Percentiles rank a stretch among this genome's conserved stretches.
Evolutionary conservation across 2,113 vertebrate species (phyloP).

Genomic region (Psammodynastes pulverulentus): DNA sequence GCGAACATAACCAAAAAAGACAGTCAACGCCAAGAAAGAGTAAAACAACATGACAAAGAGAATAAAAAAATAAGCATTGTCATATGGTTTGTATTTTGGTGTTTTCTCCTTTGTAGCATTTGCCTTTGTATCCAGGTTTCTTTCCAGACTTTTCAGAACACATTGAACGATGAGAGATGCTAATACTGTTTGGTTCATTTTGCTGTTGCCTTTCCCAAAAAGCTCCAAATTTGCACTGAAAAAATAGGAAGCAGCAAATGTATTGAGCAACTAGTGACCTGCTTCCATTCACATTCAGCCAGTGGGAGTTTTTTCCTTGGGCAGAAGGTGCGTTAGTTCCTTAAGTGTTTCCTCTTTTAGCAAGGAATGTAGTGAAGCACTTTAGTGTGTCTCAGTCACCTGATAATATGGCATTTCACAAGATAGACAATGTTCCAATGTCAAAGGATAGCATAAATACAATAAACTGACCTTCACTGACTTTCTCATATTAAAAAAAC

Average conservation of each 20-base stretch:
- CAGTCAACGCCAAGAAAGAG: constrained; percentile 81
- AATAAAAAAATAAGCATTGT: constrained; percentile 88
- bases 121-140: constrained; percentile 64
- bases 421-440: constrained; percentile 42
- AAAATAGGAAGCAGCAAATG: constrained; percentile 20
- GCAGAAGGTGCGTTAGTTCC: constrained; percentile 33
- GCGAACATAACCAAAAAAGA: constrained; percentile 82
- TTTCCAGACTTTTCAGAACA: constrained; percentile 77
- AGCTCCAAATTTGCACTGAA: constrained; percentile 35
- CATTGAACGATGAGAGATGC: constrained; percentile 72
- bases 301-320: constrained; percentile 23
- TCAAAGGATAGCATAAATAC: constrained; percentile 49
- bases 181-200: constrained; percentile 74
- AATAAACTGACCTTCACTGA: constrained; percentile 13
- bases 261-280: constrained; percentile 36
- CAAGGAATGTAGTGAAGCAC: constrained; percentile 71
- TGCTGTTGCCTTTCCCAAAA: constrained; percentile 25
- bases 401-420: constrained; percentile 55
- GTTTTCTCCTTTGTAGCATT: constrained; percentile 67
- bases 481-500: background rate
- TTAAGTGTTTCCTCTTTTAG: constrained; percentile 68
- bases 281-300: background rate
- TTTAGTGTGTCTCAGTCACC: constrained; percentile 44
- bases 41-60: constrained; percentile 91
- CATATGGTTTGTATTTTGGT: constrained; percentile 78